These are phyloP conservation scores for Regulus satrapa DNA, from an alignment of 2,113 vertebrate species.

Conservation along the genomic window DNA sequence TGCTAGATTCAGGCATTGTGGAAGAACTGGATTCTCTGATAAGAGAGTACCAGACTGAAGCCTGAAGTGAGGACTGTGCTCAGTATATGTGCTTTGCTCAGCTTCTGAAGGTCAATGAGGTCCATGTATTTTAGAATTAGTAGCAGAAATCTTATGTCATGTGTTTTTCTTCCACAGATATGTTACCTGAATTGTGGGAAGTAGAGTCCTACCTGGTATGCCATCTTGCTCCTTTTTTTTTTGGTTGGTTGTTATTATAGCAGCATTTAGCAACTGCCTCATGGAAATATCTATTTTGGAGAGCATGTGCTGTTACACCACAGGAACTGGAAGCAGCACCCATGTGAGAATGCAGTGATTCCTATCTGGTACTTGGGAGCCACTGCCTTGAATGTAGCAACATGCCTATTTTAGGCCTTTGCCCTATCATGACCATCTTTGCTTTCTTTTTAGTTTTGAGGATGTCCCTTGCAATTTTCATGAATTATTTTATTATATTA, in stretches of 20 bases:
- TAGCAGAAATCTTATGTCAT: neutral
- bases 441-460: neutral
- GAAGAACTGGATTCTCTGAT: neutral
- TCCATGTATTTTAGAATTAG: neutral
- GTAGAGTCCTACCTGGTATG: neutral
- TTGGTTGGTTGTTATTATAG: neutral
- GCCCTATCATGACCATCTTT: accelerated
- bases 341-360: neutral
- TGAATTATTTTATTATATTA: neutral
- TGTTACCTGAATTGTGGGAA: neutral
- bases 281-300: neutral
- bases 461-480: neutral
- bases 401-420: neutral
- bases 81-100: neutral
- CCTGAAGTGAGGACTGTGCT: neutral
- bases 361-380: neutral
- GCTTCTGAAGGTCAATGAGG: neutral
- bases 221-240: neutral
- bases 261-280: neutral
- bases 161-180: neutral
- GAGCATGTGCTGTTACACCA: neutral
- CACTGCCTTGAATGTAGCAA: neutral
- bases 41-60: neutral
- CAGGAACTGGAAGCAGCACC: neutral
- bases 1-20: neutral